Percentiles rank a stretch among this genome's conserved stretches.
phyloP scores from a whole-genome alignment of 2,797 vertebrate genomes.

The Eutrigla gurnardus region DNA sequence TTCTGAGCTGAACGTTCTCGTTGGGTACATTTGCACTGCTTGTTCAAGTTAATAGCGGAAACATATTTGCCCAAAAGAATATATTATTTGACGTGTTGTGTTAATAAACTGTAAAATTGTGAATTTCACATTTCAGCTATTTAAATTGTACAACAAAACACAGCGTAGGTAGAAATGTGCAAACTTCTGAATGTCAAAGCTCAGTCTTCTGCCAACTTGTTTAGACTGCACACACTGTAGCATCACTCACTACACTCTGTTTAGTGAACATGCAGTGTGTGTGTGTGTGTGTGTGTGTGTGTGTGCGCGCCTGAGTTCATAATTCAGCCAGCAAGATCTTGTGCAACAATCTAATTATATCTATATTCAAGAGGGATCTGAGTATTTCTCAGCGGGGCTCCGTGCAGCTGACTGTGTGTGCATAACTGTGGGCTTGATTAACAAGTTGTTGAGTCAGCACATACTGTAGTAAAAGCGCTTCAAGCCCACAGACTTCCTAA shows the following conservation, averaged over 20 bases:
- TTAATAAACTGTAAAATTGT: neutral
- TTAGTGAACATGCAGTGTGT: slow-evolving; percentile 53
- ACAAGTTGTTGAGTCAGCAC: slow-evolving; percentile 83
- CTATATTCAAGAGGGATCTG: slow-evolving; percentile 78
- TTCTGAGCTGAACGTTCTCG: slow-evolving; percentile 23
- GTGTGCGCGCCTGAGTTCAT: slow-evolving; percentile 57
- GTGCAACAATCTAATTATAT: slow-evolving; percentile 84
- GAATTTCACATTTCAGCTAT: neutral
- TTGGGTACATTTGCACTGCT: slow-evolving; percentile 24
- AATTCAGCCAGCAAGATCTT: slow-evolving; percentile 72
- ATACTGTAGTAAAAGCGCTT: slow-evolving; percentile 62
- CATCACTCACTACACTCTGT: slow-evolving; percentile 47
- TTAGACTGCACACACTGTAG: neutral
- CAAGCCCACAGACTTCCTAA: slow-evolving; percentile 67
- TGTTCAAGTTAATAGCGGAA: slow-evolving; percentile 34
- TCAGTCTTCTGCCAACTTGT: slow-evolving; percentile 3
- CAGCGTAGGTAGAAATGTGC: neutral
- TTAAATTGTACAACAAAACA: slow-evolving; percentile 6
- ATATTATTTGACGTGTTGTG: slow-evolving; percentile 8
- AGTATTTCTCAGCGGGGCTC: slow-evolving; percentile 77
- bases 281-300: too few relatives aligned
- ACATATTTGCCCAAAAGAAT: neutral
- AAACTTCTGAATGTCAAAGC: slow-evolving; percentile 16
- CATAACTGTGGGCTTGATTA: slow-evolving; percentile 82
- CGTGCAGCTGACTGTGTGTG: slow-evolving; percentile 77